Evolutionary conservation across 1,140 invertebrate genomes (phyloP), one percentile per base, ranked within the genome.

Genomic region (Drosophila gunungcola): DNA sequence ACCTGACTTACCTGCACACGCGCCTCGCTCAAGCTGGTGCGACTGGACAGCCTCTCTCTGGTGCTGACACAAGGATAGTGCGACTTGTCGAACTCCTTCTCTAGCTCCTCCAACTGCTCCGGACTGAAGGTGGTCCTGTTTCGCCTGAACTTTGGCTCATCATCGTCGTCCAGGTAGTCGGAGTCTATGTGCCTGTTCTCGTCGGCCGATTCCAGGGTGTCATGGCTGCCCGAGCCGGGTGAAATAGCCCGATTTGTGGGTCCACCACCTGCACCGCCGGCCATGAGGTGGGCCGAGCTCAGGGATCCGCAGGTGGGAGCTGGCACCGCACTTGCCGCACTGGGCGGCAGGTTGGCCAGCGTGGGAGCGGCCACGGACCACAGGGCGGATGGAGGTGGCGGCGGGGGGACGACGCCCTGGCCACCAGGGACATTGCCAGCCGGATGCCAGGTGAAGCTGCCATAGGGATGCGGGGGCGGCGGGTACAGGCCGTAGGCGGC

Each of bases 41-140:
- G 97, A 52, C 96, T 96, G 1, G 98, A 98, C 21, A 99, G 93
- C 57, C 97, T 93, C 90, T 99, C 98, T 45, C 98, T 94, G 0
- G 98, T 98, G 38, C 97, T 97, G 4, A 99, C 97, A 91, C 98
- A 98, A 1, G 98, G 98, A 92, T 99, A 99, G 92, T 99, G 98
- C 46, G 97, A 98, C 89, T 98, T 96, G 91, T 98, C 97, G 92
- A 99, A 99, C 92, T 99, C 98, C 90, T 98, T 98, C 91, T 99
- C 98, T 64, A 99, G 93, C 88, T 98, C 97, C 93, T 98, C 97
- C 7, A 99, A 93, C 92, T 99, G 98, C 82, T 98, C 97, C 0
- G 97, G 96, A 80, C 96, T 98, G 91, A 99, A 99, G 2, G 98
- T 99, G 0, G 98, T 99, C 57, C 98, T 95, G 92, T 98, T 98